phyloP scores from a whole-genome alignment of 1,140 invertebrate genomes.

The Plectus sambesii region DNA sequence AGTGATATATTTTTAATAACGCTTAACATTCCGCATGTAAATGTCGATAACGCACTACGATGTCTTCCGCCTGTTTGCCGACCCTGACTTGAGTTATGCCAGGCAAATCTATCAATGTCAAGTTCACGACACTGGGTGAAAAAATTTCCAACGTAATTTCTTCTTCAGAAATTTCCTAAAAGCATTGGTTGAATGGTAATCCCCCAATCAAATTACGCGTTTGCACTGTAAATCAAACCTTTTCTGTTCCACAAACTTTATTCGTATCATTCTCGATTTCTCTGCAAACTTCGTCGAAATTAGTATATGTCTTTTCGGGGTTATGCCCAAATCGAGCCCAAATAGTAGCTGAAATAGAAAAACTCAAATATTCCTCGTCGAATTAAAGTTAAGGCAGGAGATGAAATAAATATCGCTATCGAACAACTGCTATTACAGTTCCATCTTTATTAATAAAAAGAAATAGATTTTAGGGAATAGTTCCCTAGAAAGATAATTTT shows the following conservation, averaged over 20 bases:
- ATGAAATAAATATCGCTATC: too few relatives aligned
- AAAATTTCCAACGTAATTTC: slow-evolving; percentile 91
- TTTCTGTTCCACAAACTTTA: slow-evolving; percentile 79
- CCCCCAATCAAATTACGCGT: slow-evolving; percentile 7
- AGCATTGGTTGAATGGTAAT: slow-evolving; percentile 14
- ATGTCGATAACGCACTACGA: slow-evolving; percentile 46
- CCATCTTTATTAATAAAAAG: too few relatives aligned
- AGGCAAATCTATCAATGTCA: slow-evolving; percentile 93
- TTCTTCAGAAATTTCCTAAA: slow-evolving; percentile 75
- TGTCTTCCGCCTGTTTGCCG: slow-evolving; percentile 56
- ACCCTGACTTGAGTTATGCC: slow-evolving; percentile 82
- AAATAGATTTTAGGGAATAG: too few relatives aligned
- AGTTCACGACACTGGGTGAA: slow-evolving; percentile 80
- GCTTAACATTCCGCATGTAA: too few relatives aligned
- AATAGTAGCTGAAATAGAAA: too few relatives aligned
- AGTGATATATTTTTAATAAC: too few relatives aligned
- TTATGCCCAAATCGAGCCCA: slow-evolving; percentile 93
- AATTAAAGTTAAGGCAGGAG: too few relatives aligned
- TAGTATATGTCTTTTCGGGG: slow-evolving; percentile 72
- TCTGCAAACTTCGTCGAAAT: slow-evolving; percentile 76
- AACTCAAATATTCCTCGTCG: too few relatives aligned
- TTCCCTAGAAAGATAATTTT: too few relatives aligned
- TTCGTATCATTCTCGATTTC: slow-evolving; percentile 90
- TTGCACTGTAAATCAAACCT: slow-evolving; percentile 52
- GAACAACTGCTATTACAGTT: too few relatives aligned